Base-by-base conservation (phyloP, 2,113 vertebrate genomes). In the Pontoporia blainvillei region DNA sequence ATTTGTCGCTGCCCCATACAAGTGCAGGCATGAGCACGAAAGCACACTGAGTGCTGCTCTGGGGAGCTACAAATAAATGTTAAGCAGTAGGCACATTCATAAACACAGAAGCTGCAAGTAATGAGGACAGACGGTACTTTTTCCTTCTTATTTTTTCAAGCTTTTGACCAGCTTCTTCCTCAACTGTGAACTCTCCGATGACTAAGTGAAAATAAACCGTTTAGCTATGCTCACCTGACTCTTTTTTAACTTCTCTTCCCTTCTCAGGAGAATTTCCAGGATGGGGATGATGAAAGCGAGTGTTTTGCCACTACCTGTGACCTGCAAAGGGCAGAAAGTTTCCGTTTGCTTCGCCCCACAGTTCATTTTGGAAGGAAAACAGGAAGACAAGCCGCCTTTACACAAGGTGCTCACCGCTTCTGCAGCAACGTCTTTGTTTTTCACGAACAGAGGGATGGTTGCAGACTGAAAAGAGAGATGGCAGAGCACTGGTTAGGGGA, bases 241-340 rank as follows among this genome's bases (percentile, higher is more conserved):
- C 98, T 99, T 99, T 98, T 99, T 99, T 4, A 99, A 97, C 90
- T 99, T 99, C 57, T 99, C 99, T 62, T 99, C 99, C 92, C 99
- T 98, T 46, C 98, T 99, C 96, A 99, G 98, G 1, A 99, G 99
- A 84, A 99, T 99, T 94, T 99, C 99, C 83, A 99, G 92, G 0
- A 99, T 97, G 12, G 99, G 99, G 94, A 99, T 99, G 36, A 99
- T 99, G 92, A 99, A 99, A 0, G 99, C 99, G 0, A 99, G 98
- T 0, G 99, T 99, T 97, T 99, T 99, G 12, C 99, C 99, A 11
- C 99, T 99, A 4, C 99, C 99, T 0, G 99, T 99, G 71, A 99
- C 99, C 99, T 99, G 61, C 1, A 49, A n/a, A n/a, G 5, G 41
- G 5, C 64, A 21, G 34, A 31, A 10, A 39, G 39, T 25, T 59